Base-by-base conservation (phyloP, 2,797 vertebrate genomes). In the Coregonus sp. region DNA sequence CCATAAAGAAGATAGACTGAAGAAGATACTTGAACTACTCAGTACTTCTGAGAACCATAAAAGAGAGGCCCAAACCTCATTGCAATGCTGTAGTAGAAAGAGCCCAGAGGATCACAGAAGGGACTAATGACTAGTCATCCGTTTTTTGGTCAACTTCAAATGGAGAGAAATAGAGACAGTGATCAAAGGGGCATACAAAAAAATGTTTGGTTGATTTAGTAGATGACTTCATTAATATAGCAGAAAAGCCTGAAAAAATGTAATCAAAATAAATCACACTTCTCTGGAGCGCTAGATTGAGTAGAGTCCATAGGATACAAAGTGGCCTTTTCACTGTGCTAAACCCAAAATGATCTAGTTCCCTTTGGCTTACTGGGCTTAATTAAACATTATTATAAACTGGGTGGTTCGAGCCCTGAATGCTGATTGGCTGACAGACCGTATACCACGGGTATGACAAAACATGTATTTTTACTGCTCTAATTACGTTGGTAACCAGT, bases 151-250 rank as follows among this genome's bases (percentile, higher is more conserved):
- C 37, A 18, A 67, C 67, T 56, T 7, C 20, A 40, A 50, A 66
- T 61, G 56, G 66, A 70, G 70, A 11, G 40, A 47, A 47, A 11
- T 47, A 51, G 66, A 29, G 18, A 18, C 29, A 37, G 40, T 33
- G 31, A 68, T 68, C 66, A 68, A 68, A 61, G 4, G 20, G 65
- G 52, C 66, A 47, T 35, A 20, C 7, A 37, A 37, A 37, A 37
- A 1, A 76, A 72, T 73, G 70, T 61, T 31, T 51, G 61, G 25
- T 54, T 20, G 76, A 20, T 50, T 72, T 67, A 72, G 29, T 51
- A 25, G 73, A 75, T 47, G 63, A 75, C 18, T 68, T 75, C 69
- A 50, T 40, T 78, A 73, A 75, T 59, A 37, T 75, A 59, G 70
- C 68, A 29, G 52, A 73, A 61, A 20, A 31, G 37, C 50, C 25